phyloP scores from a whole-genome alignment of 2,797 vertebrate species.

The Alcedo quadribrachys region DNA sequence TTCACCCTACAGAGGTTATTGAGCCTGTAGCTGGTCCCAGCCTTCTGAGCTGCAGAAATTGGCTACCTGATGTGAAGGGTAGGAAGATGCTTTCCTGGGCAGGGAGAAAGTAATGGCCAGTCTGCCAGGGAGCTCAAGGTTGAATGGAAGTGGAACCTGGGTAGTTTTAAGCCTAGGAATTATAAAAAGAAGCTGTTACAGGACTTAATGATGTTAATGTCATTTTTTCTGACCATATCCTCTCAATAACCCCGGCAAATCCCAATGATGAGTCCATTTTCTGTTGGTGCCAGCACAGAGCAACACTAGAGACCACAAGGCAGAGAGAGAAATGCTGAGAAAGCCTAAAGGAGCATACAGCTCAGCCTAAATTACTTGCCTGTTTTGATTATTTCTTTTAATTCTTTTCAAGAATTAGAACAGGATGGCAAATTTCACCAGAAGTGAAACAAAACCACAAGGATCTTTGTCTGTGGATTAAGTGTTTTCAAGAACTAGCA shows the following conservation, averaged over 20 bases:
- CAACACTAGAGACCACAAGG: not conserved
- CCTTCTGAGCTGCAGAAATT: not conserved
- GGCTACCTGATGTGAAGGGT: not conserved
- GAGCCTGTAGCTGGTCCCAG: accelerated
- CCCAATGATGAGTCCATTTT: not conserved
- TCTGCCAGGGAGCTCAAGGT: not conserved
- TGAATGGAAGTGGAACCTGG: not conserved
- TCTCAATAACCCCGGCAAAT: not conserved
- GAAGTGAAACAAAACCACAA: slow-evolving; percentile 31
- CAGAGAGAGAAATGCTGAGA: not conserved
- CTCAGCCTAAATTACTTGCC: not conserved
- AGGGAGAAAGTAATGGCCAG: not conserved
- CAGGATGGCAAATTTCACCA: slow-evolving; percentile 17
- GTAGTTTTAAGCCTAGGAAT: not conserved
- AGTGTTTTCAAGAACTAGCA: not conserved
- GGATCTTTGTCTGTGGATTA: not conserved
- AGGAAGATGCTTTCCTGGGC: not conserved
- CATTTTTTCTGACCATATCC: not conserved
- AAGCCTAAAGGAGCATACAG: not conserved
- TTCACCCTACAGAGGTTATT: not conserved
- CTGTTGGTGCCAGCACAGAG: not conserved
- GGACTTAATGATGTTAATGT: not conserved
- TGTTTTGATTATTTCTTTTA: slow-evolving; percentile 16
- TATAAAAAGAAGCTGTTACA: not conserved
- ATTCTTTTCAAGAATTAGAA: slow-evolving; percentile 45